A percentile compares a stretch with the other conserved stretches of the same genome.
phyloP scores from a whole-genome alignment of 1,140 invertebrate genomes.

The Anastrepha ludens region DNA sequence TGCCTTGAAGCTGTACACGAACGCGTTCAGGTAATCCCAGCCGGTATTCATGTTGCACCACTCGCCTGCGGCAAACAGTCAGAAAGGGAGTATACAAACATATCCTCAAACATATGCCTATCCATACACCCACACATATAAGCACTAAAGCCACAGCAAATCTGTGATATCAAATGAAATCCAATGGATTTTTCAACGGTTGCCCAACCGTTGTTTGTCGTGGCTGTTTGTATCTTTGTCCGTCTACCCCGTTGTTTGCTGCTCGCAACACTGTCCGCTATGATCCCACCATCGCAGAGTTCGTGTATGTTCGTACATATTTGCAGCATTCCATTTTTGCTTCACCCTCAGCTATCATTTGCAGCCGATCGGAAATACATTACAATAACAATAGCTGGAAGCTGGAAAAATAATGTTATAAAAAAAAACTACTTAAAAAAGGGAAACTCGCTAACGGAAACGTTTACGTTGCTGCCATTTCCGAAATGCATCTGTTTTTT shows the following conservation, averaged over 20 bases:
- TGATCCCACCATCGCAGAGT: background rate
- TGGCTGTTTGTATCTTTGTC: background rate
- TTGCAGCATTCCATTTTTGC: background rate
- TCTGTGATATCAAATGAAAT: conserved; percentile 45
- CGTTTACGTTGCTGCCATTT: background rate
- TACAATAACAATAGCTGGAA: conserved; percentile 26
- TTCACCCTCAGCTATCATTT: conserved; percentile 2
- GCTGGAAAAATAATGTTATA: background rate
- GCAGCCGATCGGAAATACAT: background rate
- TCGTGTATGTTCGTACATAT: background rate
- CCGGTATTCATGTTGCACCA: background rate
- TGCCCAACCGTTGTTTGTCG: background rate
- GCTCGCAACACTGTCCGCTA: background rate
- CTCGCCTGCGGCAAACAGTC: background rate
- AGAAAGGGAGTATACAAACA: background rate
- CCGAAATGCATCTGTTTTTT: background rate
- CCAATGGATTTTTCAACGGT: conserved; percentile 6
- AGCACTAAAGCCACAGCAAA: conserved; percentile 22
- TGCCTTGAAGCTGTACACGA: background rate
- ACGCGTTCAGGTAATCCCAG: background rate
- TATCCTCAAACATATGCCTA: background rate
- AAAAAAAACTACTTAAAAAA: background rate
- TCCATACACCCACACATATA: background rate
- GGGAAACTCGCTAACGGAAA: background rate
- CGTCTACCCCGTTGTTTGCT: background rate